These are phyloP conservation scores for Lypha dubia DNA, from an alignment of 2,888 invertebrate genomes.

Conservation along the genomic window DNA sequence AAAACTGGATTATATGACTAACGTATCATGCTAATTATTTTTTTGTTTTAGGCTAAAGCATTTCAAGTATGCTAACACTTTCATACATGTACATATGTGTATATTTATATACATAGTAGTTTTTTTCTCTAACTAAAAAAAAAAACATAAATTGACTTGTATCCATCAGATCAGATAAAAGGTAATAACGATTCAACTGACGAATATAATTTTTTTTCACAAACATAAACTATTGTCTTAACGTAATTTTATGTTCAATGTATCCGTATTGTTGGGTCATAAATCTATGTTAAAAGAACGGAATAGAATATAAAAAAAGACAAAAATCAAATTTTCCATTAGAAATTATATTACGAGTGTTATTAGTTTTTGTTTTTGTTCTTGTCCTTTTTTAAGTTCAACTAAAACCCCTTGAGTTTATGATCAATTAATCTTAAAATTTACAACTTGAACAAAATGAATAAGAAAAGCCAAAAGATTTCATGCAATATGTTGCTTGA, in stretches of 20 bases:
- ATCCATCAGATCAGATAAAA: not conserved
- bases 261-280: not conserved
- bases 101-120: not conserved
- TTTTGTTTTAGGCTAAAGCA: not conserved
- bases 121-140: not conserved
- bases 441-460: not conserved
- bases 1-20: not conserved
- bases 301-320: not conserved
- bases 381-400: too few relatives aligned
- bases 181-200: too few relatives aligned
- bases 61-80: not conserved
- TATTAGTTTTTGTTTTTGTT: not conserved
- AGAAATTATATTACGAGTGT: constrained; percentile 5
- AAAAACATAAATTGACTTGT: not conserved
- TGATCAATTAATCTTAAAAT: constrained; percentile 23
- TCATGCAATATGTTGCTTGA: constrained; percentile 26
- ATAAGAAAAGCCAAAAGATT: constrained; percentile 19
- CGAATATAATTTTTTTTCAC: not conserved
- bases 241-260: not conserved
- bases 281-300: constrained; percentile 6
- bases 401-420: constrained; percentile 36
- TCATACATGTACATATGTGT: too few relatives aligned
- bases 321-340: constrained; percentile 1
- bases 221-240: not conserved
- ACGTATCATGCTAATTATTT: not conserved